Evolutionary conservation across 2,888 invertebrate species (phyloP), one percentile per base, ranked within the genome.

Genomic region (Ectropis crepuscularia): DNA sequence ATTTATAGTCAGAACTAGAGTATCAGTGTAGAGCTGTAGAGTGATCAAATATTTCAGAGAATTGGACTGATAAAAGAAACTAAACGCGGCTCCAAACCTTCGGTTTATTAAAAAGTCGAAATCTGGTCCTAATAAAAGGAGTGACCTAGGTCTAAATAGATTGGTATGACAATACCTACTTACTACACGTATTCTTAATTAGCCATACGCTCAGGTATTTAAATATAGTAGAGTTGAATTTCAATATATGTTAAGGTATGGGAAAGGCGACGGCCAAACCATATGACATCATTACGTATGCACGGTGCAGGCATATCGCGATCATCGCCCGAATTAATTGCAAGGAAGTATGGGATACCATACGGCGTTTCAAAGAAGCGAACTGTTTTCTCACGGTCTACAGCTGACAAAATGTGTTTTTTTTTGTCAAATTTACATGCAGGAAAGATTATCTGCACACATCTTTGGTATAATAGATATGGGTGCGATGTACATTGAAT

Each of bases 261-360:
- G 87, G 90, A 90, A 90, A 81, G 74, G 72, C 70, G 72, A 72
- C 73, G 71, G 71, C 74, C 73, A 78, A 78, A 78, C 80, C 86
- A 86, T 88, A 82, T 86, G 88, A 87, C 82, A 79, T 82, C 84
- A 89, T 91, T 89, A 83, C 69, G 81, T 85, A 90, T 91, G 83
- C 88, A 80, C 79, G 74, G 77, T 80, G 79, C 74, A 75, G 71
- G 78, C 83, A 81, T 91, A 92, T 92, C 92, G 85, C 80, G 81
- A 85, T 83, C 84, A 89, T 89, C 89, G 80, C 81, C 76, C 78
- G 85, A 89, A 90, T 90, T 91, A 90, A 91, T 90, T 84, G 88
- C 88, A 89, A 92, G 89, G 88, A 91, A 88, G 81, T 83, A 78
- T 79, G 75, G 78, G 76, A 84, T 77, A 79, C 87, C 92, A 91